phyloP scores from a whole-genome alignment of 2,888 invertebrate species.

The Chrysolina haemoptera region DNA sequence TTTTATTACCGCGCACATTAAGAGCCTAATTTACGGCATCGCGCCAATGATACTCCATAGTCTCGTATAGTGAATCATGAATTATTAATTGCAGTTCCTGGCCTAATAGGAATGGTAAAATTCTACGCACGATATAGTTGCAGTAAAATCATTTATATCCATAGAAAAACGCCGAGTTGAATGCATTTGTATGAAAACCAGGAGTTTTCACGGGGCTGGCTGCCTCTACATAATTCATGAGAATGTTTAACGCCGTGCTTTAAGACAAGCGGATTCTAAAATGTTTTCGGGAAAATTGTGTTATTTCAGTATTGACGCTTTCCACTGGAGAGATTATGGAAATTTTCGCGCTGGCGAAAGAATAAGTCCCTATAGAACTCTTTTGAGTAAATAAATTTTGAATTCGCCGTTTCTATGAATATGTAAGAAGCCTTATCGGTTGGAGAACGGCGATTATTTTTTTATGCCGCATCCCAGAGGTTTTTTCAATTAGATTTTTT shows the following conservation, averaged over 20 bases:
- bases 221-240: conserved; percentile 40
- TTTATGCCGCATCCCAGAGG: not conserved
- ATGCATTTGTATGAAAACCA: conserved; percentile 25
- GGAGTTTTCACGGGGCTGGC: conserved; percentile 29
- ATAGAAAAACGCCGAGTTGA: conserved; percentile 15
- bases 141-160: conserved; percentile 24
- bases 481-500: not conserved
- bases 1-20: too few species aligned
- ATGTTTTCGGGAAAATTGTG: conserved; percentile 50
- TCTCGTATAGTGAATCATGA: too few species aligned
- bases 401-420: conserved; percentile 44
- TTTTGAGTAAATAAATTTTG: conserved; percentile 40
- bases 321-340: conserved; percentile 49
- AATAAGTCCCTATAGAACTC: conserved; percentile 40
- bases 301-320: conserved; percentile 50
- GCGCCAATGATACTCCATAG: too few species aligned
- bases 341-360: conserved; percentile 40
- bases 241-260: conserved; percentile 18
- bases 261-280: conserved; percentile 41
- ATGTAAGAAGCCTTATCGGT: conserved; percentile 37
- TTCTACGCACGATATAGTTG: not conserved
- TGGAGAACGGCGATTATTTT: conserved; percentile 35
- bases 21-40: too few species aligned
- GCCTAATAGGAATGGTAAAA: too few species aligned
- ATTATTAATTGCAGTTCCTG: too few species aligned